Evolutionary conservation across 2,113 vertebrate species (phyloP).

Genomic region (Drymodes brunneopygia): DNA sequence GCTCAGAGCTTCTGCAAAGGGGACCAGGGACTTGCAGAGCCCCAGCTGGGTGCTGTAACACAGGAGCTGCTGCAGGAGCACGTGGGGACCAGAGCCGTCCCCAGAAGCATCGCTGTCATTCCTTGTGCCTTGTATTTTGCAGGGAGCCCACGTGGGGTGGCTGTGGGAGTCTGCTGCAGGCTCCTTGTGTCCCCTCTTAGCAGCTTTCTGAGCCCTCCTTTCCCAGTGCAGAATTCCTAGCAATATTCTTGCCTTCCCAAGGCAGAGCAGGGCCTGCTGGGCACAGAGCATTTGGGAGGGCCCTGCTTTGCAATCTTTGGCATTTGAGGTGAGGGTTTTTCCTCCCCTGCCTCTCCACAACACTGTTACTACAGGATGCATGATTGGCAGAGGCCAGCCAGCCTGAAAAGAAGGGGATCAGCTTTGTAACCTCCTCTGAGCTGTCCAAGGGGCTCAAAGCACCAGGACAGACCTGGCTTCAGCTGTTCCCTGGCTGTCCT

Average conservation of each 20-base stretch:
- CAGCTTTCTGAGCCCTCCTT: not conserved
- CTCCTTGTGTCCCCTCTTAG: not conserved
- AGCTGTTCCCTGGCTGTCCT: not conserved
- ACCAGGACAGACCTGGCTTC: not conserved
- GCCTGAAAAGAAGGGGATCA: not conserved
- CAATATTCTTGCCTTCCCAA: fast-evolving
- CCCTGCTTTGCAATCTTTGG: not conserved
- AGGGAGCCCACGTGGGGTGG: fast-evolving
- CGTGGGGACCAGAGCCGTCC: no score
- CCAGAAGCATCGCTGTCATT: fast-evolving
- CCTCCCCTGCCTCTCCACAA: not conserved
- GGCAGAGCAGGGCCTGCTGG: not conserved
- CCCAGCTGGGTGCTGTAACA: not conserved
- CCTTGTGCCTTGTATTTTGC: not conserved
- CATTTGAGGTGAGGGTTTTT: not conserved
- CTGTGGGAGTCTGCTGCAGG: not conserved
- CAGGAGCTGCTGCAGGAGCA: no score
- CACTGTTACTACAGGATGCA: fast-evolving
- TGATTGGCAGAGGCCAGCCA: not conserved
- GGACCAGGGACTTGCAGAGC: not conserved
- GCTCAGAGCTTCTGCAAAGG: not conserved
- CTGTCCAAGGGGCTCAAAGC: not conserved
- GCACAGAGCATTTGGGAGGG: not conserved
- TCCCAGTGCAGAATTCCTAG: not conserved
- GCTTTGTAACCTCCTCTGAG: not conserved